Conservation (phyloP, 2,113 vertebrate species). For the Pedionomus torquatus region DNA sequence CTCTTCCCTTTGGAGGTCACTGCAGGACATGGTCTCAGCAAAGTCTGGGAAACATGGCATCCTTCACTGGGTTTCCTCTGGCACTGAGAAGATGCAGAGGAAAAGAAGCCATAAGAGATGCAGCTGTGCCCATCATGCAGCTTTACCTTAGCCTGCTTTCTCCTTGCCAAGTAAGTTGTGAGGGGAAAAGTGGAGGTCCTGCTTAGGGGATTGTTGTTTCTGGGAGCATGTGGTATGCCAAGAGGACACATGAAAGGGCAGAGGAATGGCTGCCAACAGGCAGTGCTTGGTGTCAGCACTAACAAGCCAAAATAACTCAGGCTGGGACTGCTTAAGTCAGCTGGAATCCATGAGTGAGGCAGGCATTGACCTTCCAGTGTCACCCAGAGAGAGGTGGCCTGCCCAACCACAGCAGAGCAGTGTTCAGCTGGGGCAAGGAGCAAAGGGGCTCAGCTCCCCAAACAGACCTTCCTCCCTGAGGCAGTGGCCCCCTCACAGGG, state of each 20-base stretch:
- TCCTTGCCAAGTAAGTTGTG: neutral
- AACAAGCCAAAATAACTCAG: neutral
- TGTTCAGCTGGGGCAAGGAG: neutral
- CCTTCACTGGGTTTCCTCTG: neutral
- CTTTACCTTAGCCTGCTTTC: neutral
- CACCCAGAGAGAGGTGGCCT: neutral
- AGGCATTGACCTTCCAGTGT: neutral
- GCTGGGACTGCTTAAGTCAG: neutral
- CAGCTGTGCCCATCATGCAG: accelerated
- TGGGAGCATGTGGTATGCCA: accelerated
- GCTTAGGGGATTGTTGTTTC: neutral
- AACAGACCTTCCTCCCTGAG: neutral
- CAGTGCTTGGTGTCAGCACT: neutral
- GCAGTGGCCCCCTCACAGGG: accelerated
- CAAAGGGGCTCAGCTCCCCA: neutral
- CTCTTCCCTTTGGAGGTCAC: neutral
- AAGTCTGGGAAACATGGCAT: neutral
- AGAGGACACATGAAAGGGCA: neutral
- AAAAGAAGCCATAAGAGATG: neutral
- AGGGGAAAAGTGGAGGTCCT: neutral
- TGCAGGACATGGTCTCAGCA: neutral
- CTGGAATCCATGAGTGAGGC: neutral
- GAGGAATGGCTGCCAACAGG: neutral
- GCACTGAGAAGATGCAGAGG: neutral
- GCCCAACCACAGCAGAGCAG: neutral